Evolutionary conservation across 2,888 invertebrate genomes (phyloP).

Genomic region (Meghimatium bilineatum): DNA sequence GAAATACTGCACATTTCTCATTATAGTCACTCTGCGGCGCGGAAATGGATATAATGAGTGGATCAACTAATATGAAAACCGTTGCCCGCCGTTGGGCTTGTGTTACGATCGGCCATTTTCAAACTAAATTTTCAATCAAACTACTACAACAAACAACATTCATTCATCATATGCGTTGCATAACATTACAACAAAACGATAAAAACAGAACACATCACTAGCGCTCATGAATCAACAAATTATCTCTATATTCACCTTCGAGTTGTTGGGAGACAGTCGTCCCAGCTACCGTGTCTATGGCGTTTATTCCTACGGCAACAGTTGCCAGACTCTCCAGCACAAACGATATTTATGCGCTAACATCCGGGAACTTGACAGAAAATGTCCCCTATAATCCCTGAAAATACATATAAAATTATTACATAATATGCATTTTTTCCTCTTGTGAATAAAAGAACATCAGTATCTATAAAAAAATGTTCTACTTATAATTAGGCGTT

Average conservation of each 20-base stretch:
- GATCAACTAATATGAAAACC: no score
- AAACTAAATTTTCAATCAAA: slow-evolving; percentile 33
- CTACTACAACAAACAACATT: slow-evolving; percentile 7
- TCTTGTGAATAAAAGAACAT: not conserved
- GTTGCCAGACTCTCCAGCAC: slow-evolving; percentile 77
- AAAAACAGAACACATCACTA: not conserved
- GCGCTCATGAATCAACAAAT: slow-evolving; percentile 15
- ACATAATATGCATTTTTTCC: not conserved
- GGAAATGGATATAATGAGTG: no score
- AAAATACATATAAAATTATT: not conserved
- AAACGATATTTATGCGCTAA: slow-evolving; percentile 64
- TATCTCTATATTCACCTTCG: slow-evolving; percentile 67
- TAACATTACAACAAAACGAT: not conserved
- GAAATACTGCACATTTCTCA: no score
- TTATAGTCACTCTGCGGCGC: no score
- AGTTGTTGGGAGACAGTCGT: slow-evolving; percentile 78
- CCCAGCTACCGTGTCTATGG: slow-evolving; percentile 79
- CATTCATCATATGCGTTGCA: not conserved
- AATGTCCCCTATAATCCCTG: not conserved
- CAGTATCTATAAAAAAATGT: no score
- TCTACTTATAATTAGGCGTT: not conserved
- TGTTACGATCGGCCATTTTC: slow-evolving; percentile 48
- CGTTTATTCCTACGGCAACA: slow-evolving; percentile 79
- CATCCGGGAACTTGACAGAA: slow-evolving; percentile 51
- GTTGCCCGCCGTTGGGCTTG: no score